Evolutionary conservation across 2,888 invertebrate genomes (phyloP).

Genomic region (Serripes groenlandicus): DNA sequence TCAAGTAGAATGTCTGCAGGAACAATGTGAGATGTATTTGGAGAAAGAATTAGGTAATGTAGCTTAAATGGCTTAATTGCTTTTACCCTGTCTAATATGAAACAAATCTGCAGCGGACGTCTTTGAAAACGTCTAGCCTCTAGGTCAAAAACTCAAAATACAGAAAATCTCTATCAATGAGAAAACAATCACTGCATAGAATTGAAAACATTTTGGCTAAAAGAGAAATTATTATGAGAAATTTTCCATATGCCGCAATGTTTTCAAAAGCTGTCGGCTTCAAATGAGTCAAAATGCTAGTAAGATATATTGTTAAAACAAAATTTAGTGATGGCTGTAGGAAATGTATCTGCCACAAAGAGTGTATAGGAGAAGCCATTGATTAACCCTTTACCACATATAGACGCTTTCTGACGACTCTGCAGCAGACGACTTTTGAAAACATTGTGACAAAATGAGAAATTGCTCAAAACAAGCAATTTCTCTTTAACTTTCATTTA

Average conservation of each 20-base stretch:
- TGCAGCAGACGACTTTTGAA: too few relatives aligned
- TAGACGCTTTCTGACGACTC: too few relatives aligned
- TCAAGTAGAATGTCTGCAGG: slow-evolving; percentile 92
- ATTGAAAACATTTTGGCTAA: background rate
- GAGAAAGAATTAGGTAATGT: slow-evolving; percentile 81
- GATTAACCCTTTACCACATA: too few relatives aligned
- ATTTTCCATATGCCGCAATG: background rate
- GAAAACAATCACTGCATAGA: background rate
- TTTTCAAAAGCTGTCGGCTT: background rate
- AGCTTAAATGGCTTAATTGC: background rate
- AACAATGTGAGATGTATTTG: slow-evolving; percentile 92
- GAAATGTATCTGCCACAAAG: too few relatives aligned
- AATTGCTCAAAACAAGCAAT: too few relatives aligned
- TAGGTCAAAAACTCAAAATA: background rate
- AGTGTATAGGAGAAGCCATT: too few relatives aligned
- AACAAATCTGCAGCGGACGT: background rate
- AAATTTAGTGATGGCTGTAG: too few relatives aligned
- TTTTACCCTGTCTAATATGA: background rate
- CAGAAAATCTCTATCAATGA: background rate
- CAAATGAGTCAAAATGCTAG: too few relatives aligned
- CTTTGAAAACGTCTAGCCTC: background rate
- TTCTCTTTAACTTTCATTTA: too few relatives aligned
- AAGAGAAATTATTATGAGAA: background rate
- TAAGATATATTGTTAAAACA: too few relatives aligned
- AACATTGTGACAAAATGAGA: too few relatives aligned